A percentile compares a stretch with the other conserved stretches of the same genome.
These are phyloP conservation scores for Sorex fumeus DNA, from an alignment of 2,113 vertebrate genomes.

Conservation along the genomic window DNA sequence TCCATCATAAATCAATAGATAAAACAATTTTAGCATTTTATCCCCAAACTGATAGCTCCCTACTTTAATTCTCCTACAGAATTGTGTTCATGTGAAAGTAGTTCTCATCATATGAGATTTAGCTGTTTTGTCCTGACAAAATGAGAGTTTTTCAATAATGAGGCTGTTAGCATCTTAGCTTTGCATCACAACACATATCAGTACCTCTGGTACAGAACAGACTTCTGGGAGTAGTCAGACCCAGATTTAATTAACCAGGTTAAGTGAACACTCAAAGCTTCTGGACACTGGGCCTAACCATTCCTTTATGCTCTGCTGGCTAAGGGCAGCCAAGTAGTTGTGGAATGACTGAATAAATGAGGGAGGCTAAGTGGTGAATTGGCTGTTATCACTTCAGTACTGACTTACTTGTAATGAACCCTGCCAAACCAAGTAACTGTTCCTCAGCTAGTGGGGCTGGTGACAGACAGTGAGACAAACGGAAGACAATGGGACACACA, in stretches of 20 bases:
- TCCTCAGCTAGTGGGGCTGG: no score
- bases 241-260: not conserved
- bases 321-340: not conserved
- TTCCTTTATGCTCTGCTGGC: not conserved
- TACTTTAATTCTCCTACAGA: not conserved
- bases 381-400: not conserved
- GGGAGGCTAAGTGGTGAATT: not conserved
- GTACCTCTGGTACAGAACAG: not conserved
- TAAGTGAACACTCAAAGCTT: not conserved
- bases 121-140: not conserved
- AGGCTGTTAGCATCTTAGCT: fast-evolving
- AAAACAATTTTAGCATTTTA: not conserved
- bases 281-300: not conserved
- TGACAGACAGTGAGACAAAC: no score
- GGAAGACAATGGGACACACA: no score
- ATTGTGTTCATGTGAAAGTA: not conserved
- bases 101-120: not conserved
- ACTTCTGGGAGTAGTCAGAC: not conserved
- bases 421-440: not conserved
- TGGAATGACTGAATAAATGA: not conserved
- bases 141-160: not conserved
- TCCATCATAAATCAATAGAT: no score
- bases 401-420: not conserved
- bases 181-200: not conserved
- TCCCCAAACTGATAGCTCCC: not conserved